Evolutionary conservation across 2,888 invertebrate species (phyloP).

Genomic region (Drosophila algonquin): DNA sequence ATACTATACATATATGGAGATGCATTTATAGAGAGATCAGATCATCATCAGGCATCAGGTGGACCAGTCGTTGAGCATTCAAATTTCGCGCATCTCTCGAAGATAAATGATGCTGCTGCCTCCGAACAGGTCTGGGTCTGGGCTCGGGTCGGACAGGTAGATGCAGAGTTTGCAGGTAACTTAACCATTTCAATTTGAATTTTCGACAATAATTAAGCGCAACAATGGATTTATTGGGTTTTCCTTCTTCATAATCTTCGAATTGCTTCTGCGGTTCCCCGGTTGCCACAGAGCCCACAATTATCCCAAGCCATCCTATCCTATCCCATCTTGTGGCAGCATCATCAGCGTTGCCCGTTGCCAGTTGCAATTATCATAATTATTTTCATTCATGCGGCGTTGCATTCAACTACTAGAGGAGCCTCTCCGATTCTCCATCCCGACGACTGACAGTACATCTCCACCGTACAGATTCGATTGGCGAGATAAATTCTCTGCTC

Average conservation of each 20-base stretch:
- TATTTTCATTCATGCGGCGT: constrained; percentile 74
- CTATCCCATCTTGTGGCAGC: constrained; percentile 33
- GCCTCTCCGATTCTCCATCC: constrained; percentile 23
- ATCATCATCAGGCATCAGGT: constrained; percentile 24
- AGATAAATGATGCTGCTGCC: constrained; percentile 69
- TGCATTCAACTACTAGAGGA: constrained; percentile 40
- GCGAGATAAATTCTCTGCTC: constrained; percentile 47
- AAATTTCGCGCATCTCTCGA: constrained; percentile 77
- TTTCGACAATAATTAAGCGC: constrained; percentile 78
- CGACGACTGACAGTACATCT: constrained; percentile 29
- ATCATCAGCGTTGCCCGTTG: constrained; percentile 14
- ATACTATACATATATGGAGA: constrained; percentile 15
- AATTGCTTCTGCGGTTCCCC: constrained; percentile 65
- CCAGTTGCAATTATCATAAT: constrained; percentile 73
- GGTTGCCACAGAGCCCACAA: constrained; percentile 64
- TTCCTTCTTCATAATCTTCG: constrained; percentile 37
- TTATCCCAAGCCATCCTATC: constrained; percentile 21
- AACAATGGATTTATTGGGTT: constrained; percentile 78
- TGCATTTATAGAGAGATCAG: constrained; percentile 67
- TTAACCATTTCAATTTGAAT: constrained; percentile 68
- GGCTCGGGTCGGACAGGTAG: constrained; percentile 20
- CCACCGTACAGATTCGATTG: constrained; percentile 57
- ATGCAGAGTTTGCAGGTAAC: constrained; percentile 24
- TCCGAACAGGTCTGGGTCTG: background rate
- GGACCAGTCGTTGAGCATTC: constrained; percentile 72